Base-by-base conservation (phyloP, 2,113 vertebrate species). In the Hippolais icterina region DNA sequence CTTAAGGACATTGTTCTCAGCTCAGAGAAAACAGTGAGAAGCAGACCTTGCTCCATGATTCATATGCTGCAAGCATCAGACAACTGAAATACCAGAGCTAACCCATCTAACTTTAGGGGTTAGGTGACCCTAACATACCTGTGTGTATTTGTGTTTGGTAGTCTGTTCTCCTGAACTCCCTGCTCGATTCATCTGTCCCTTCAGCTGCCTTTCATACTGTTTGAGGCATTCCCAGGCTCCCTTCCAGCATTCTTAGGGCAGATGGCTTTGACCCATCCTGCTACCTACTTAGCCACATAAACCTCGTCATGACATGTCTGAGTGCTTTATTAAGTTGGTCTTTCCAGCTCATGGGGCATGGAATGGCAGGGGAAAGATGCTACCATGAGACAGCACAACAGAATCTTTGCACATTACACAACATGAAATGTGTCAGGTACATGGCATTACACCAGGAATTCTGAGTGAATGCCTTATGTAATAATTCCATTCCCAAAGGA, bases 181-280 rank as follows among this genome's bases (percentile, higher is more conserved):
- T 0, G 0, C 35, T 74, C 69, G 65, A 5, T 21, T 41, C 5
- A 3, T 42, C 78, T 10, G 4, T 4, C 27, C 23, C 41, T 76
- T 46, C 53, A 54, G 35, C 49, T 87, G 35, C 22, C 28, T 47
- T 63, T 76, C 61, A 23, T 5, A 3, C 39, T 63, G 24, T 5
- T 42, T 59, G 54, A 80, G 39, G 49, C 15, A 72, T n/a, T 24
- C 35, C 29, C 65, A 83, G 35, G 31, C 25, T 87, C n/a, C 16
- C n/a, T 71, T 25, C 9, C 70, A 65, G 23, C 29, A 56, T 56
- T 52, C 56, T 35, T 3, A 42, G 29, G 50, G 54, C 50, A 69
- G 31, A 74, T 12, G 29, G 37, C 42, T 83, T 66, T 54, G 35
- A 22, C 44, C 31, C 53, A 83, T 21, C 49, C 33, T 22, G 49